phyloP scores from a whole-genome alignment of 2,113 vertebrate species.

The Hypocryptadius cinnamomeus region DNA sequence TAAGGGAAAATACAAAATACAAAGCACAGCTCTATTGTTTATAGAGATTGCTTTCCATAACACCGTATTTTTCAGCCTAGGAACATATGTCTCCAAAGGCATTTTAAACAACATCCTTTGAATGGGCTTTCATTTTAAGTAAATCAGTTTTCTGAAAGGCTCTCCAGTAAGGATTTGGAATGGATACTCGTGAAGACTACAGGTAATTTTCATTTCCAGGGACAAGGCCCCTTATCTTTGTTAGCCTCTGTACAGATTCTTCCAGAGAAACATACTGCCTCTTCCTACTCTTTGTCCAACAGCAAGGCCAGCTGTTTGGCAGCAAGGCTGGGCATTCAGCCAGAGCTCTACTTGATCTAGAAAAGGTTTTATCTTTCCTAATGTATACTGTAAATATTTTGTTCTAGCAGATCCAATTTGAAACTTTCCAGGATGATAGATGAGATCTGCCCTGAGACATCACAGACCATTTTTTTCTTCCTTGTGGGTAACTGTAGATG shows the following conservation, averaged over 20 bases:
- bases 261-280: not conserved
- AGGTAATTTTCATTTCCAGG: not conserved
- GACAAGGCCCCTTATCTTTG: not conserved
- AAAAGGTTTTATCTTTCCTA: constrained; percentile 4
- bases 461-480: not conserved
- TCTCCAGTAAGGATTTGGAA: not conserved
- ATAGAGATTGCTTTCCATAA: not conserved
- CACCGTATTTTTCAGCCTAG: not conserved
- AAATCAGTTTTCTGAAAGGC: not conserved
- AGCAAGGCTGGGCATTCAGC: not conserved
- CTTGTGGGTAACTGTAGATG: not conserved
- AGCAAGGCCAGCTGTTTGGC: constrained; percentile 11
- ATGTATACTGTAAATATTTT: not conserved
- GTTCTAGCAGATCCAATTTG: not conserved
- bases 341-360: not conserved
- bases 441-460: not conserved
- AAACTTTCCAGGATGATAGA: not conserved
- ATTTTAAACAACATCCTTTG: not conserved
- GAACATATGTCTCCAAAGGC: not conserved
- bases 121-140: not conserved
- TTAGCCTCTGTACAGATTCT: not conserved
- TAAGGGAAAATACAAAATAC: not conserved
- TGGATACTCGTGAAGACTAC: not conserved
- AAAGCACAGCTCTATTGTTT: not conserved
- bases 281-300: not conserved